Conservation (phyloP, 2,113 vertebrate species). For the Podocnemis expansa region DNA sequence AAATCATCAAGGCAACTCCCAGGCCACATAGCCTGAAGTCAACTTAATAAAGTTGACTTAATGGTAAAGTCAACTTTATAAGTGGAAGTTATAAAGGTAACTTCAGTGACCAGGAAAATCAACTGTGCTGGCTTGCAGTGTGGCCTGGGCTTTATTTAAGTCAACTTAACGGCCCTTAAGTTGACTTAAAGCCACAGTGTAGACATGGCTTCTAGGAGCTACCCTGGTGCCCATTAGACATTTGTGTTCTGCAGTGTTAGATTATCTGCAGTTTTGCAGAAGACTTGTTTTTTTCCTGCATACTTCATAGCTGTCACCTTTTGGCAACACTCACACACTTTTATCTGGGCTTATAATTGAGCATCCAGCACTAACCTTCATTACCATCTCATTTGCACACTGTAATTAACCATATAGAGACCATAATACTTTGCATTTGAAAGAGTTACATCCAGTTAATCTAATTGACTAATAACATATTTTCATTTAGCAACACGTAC, state of each 20-base stretch:
- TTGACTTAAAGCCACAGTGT: no score
- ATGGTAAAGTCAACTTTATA: no score
- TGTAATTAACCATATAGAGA: conserved; percentile 67
- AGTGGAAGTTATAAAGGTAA: no score
- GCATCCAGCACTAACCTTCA: conserved; percentile 44
- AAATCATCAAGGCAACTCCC: no score
- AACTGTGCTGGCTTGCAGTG: no score
- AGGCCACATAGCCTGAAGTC: no score
- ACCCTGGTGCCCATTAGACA: not conserved
- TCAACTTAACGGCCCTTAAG: no score
- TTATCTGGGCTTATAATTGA: conserved; percentile 13
- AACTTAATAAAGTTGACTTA: no score
- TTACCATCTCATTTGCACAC: conserved; percentile 39
- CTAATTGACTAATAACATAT: conserved; percentile 71
- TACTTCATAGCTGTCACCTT: not conserved
- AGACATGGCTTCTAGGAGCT: conserved; percentile 36
- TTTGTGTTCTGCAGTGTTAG: not conserved
- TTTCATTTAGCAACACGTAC: conserved; percentile 70
- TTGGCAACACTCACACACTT: not conserved
- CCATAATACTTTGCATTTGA: conserved; percentile 35
- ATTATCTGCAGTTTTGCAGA: conserved; percentile 7
- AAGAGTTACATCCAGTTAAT: conserved; percentile 70
- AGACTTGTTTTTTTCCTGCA: conserved; percentile 16
- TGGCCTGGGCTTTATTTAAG: no score
- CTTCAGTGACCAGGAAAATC: no score